Conservation (phyloP, 2,113 vertebrate genomes). For the Ondatra zibethicus region DNA sequence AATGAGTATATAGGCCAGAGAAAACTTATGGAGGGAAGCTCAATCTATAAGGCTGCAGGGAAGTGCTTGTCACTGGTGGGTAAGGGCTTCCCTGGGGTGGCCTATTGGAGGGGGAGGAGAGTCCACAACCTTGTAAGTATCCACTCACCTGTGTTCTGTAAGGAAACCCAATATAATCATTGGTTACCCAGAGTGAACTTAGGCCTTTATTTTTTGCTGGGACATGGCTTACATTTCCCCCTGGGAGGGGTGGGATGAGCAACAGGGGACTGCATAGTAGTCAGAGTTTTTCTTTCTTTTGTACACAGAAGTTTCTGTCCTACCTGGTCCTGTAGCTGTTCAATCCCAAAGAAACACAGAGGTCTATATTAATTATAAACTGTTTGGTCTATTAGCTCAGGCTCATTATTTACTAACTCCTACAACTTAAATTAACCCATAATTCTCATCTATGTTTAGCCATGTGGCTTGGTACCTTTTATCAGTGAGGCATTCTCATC, state of each 20-base stretch:
- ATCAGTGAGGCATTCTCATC: no score
- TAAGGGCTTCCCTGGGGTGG: neutral
- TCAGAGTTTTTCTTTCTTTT: neutral
- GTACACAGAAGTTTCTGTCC: no score
- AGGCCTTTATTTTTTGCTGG: neutral
- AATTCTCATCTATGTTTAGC: no score
- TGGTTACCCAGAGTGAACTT: neutral
- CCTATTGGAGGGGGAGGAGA: neutral
- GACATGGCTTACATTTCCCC: neutral
- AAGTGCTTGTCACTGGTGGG: neutral
- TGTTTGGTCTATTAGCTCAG: no score
- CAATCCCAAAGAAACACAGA: no score
- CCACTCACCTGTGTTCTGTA: neutral
- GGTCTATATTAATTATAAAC: no score
- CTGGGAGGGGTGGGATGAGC: neutral
- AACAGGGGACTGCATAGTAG: neutral
- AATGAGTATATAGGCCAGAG: neutral
- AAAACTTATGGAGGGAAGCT: neutral
- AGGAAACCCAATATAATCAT: neutral
- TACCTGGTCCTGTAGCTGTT: no score
- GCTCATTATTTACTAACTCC: no score
- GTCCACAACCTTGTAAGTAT: no score
- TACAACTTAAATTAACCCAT: no score
- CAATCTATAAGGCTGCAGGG: neutral
- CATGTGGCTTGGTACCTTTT: no score